Conservation (phyloP, 2,797 vertebrate genomes). For the Dromococcyx pavoninus region DNA sequence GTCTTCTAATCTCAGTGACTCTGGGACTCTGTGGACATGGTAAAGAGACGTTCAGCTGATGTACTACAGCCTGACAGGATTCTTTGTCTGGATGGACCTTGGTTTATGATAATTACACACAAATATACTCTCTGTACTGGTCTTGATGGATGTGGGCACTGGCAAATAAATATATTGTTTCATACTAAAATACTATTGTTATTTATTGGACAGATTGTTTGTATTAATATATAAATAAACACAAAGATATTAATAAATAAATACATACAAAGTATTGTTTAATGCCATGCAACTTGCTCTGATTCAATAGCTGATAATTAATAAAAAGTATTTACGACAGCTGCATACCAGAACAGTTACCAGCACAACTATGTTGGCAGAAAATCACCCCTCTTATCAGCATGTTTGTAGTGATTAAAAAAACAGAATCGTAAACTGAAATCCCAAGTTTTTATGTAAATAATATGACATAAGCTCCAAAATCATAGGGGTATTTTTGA, state of each 20-base stretch:
- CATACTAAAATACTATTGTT: neutral
- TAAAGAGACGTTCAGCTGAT: neutral
- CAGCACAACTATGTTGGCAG: neutral
- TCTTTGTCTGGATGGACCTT: neutral
- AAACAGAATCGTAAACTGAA: neutral
- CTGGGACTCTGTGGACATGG: neutral
- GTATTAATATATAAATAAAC: neutral
- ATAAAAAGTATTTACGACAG: neutral
- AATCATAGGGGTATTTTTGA: neutral
- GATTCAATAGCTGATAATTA: neutral
- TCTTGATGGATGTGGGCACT: neutral
- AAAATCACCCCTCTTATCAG: neutral
- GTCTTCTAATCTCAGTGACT: neutral
- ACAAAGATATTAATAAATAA: neutral
- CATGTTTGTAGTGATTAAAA: neutral
- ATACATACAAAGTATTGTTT: neutral
- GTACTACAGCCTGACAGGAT: neutral
- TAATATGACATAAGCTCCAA: neutral
- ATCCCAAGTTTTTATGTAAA: neutral
- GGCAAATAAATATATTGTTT: neutral
- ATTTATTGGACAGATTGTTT: neutral
- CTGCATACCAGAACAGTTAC: neutral
- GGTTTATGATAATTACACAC: neutral
- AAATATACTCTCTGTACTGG: neutral
- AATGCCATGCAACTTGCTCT: neutral